Base-by-base conservation (phyloP, 2,888 invertebrate genomes). In the Eupithecia insigniata region DNA sequence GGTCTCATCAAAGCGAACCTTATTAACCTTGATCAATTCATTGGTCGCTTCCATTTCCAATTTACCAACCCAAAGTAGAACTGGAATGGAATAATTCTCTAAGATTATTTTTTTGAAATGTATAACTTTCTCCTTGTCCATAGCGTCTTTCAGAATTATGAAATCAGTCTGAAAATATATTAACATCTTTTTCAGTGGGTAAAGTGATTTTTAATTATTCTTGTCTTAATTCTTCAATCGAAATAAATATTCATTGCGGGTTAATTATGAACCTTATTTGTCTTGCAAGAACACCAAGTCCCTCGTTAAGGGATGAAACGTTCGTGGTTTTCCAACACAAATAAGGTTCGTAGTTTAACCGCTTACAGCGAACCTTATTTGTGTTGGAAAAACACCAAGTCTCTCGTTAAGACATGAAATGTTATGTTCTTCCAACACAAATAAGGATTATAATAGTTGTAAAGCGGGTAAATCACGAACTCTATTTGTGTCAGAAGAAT, bases 1-100 rank as follows among this genome's bases (percentile, higher is more conserved):
- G 73, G 39, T 60, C 71, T 77, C 71, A 77, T 74, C 77, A 81
- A 82, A 80, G 78, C 61, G 66, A 73, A 79, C 75, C 78, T 79
- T 81, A 84, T 79, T 83, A 81, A 83, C 83, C 82, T 78, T 82
- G 81, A 85, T 84, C 81, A 85, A 82, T 83, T 85, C 81, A 80
- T 79, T 78, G 72, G 81, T 67, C 69, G 79, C 80, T 39, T 85
- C 83, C 71, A 81, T 80, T 74, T 77, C 61, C 66, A 81, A 78
- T 76, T 79, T 75, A 64, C 81, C 73, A 43, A 83, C 78, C 83
- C 81, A 84, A 69, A 81, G 75, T 72, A 84, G 77, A 80, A 85
- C 81, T 71, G 83, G 83, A 75, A 80, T 76, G 14, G 82, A 82
- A 76, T 76, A 51, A 66, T 71, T 14, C 26, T 66, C 26, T 18